Base-by-base conservation (phyloP, 2,888 invertebrate species). In the Abscondita cerata region DNA sequence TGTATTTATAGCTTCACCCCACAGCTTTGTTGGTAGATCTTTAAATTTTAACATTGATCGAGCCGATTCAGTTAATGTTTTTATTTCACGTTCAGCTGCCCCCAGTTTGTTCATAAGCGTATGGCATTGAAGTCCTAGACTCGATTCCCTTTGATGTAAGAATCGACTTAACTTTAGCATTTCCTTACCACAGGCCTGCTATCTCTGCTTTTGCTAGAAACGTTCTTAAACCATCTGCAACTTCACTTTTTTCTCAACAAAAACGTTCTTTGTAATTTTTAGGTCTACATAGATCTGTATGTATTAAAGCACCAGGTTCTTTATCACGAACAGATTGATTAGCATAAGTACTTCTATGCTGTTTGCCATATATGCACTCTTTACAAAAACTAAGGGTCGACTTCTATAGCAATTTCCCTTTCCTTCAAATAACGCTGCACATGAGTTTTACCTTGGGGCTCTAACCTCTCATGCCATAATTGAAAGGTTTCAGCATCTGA, bases 1-100 rank as follows among this genome's bases (percentile, higher is more conserved):
- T 5, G 67, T 69, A 34, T 65, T 64, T 0, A 62, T 59, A 2
- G 69, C 69, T 63, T 71, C 69, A 5, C 68, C 68, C 55, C 55
- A 55, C 36, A 55, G 20, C 11, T 34, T 55, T 33, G 38, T 55
- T 36, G 34, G 36, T 8, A 55, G 36, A 8, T 40, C 15, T 9
- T 50, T 48, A 0, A 31, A 18, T 25, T 2, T 2, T n/a, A 47
- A 36, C 38, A 48, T 56, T 6, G 36, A 20, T 12, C 38, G 48
- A 4, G 56, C 56, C 19, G 36, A 25, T 19, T 48, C 47, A 5
- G 59, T 60, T 15, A 65, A 36, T 3, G 64, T 66, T 15, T 62
- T 46, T 20, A 64, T 64, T 38, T 52, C 38, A 8, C 64, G 51
- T 51, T 66, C 65, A n/a, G 64, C 55, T 25, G 36, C 19, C n/a